Conservation (phyloP, 1,140 invertebrate genomes). For the Teleopsis dalmanni region DNA sequence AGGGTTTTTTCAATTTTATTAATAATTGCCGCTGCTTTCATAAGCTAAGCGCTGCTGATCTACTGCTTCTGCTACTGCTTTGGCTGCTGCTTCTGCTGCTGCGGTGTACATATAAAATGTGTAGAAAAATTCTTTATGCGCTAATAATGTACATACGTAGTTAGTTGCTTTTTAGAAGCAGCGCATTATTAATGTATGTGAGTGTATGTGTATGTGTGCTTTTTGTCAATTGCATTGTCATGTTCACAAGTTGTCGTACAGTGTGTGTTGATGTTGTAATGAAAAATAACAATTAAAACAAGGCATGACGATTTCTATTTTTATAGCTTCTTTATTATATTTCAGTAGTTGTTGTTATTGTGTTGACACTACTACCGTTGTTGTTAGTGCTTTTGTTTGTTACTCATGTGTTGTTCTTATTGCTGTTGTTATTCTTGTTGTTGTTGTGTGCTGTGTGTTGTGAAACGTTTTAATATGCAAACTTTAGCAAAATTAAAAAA, state of each 20-base stretch:
- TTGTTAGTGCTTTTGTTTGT: neutral
- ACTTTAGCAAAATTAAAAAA: neutral
- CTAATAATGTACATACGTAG: neutral
- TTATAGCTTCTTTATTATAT: neutral
- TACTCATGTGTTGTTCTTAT: neutral
- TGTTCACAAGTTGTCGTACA: constrained; percentile 9
- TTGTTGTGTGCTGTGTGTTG: neutral
- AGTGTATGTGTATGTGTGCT: neutral
- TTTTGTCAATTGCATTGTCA: constrained; percentile 6
- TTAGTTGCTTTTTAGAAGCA: neutral
- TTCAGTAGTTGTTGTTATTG: neutral
- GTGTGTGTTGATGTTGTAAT: constrained; percentile 8
- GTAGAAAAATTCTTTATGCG: too few species aligned
- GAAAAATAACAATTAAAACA: constrained; percentile 1
- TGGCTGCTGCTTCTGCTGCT: too few species aligned
- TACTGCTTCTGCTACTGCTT: too few species aligned
- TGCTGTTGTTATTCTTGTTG: neutral
- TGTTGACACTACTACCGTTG: too few species aligned
- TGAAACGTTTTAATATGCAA: constrained; percentile 8
- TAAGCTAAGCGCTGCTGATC: neutral
- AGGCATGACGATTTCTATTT: neutral
- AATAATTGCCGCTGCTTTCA: neutral
- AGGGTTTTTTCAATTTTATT: neutral
- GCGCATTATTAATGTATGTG: neutral
- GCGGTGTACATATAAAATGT: too few species aligned